Base-by-base conservation (phyloP, 2,888 invertebrate genomes). In the Heliconius hortense region DNA sequence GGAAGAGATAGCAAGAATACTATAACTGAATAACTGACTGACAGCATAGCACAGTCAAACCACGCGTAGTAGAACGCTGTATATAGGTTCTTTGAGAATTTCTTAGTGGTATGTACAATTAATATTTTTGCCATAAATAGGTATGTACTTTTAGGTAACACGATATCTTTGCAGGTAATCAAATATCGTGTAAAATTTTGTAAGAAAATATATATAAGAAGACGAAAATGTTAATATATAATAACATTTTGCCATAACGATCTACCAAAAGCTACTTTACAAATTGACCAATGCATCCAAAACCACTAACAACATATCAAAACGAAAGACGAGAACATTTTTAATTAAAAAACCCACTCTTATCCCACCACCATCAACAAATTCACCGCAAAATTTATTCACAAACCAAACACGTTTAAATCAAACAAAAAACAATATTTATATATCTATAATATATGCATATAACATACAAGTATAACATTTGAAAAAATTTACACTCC, bases 321-420 rank as follows among this genome's bases (percentile, higher is more conserved):
- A 68, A 68, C 21, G 11, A 53, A 13, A 15, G 59, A 60, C 59
- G 59, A 15, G 13, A 24, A 39, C 35, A n/a, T 13, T 31, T 66
- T 53, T 69, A 69, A 69, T 69, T 69, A 69, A 69, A 53, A 53
- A 21, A 56, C 21, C n/a, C n/a, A 28, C 68, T 69, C 68, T 53
- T 69, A 53, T 69, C 28, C 28, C 43, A 31, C 53, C 53, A 21
- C 4, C 48, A 69, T 69, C 56, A 70, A 70, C 70, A 70, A 70
- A 70, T 70, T 70, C 70, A 70, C 70, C 59, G 70, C 70, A 70
- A 70, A 70, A 70, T 70, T 60, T 70, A 70, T 70, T n/a, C 70
- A 59, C 53, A 26, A 59, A 31, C 59, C 59, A 35, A 70, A 56
- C 70, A 70, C 39, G 35, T 70, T 70, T 60, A 60, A 70, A 70